Conservation (phyloP, 1,140 invertebrate species). For the Aphidius gifuensis region DNA sequence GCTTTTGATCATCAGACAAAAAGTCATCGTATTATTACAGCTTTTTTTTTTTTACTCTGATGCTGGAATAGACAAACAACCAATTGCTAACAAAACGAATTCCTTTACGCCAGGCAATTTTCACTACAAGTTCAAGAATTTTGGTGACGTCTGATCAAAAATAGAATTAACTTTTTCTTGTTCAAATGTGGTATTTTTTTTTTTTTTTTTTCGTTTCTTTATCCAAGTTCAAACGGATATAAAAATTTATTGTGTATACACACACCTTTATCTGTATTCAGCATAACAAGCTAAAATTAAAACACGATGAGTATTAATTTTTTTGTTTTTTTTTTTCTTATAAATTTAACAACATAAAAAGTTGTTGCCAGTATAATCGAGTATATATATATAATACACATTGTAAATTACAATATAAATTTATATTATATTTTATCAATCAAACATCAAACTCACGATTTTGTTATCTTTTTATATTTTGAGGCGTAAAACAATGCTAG, state of each 20-base stretch:
- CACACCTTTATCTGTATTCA: neutral
- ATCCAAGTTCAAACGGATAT: neutral
- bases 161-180: constrained; percentile 17
- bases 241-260: neutral
- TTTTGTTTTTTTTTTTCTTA: neutral
- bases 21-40: neutral
- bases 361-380: neutral
- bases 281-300: constrained; percentile 4
- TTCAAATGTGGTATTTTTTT: neutral
- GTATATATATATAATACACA: neutral
- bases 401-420: neutral
- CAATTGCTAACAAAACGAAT: neutral
- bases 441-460: no score
- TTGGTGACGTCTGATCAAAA: constrained; percentile 17
- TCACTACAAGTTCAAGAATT: constrained; percentile 21
- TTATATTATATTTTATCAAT: no score
- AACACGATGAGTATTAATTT: neutral
- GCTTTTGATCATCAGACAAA: no score
- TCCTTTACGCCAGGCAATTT: constrained; percentile 19
- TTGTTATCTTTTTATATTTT: no score
- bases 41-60: neutral
- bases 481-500: constrained; percentile 29
- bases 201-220: neutral
- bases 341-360: neutral
- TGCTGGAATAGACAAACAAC: neutral